Evolutionary conservation across 30 jellyfish, hydroid and myxozoan species (phyloP).

Genomic region (Pseudorhiza aurosa): DNA sequence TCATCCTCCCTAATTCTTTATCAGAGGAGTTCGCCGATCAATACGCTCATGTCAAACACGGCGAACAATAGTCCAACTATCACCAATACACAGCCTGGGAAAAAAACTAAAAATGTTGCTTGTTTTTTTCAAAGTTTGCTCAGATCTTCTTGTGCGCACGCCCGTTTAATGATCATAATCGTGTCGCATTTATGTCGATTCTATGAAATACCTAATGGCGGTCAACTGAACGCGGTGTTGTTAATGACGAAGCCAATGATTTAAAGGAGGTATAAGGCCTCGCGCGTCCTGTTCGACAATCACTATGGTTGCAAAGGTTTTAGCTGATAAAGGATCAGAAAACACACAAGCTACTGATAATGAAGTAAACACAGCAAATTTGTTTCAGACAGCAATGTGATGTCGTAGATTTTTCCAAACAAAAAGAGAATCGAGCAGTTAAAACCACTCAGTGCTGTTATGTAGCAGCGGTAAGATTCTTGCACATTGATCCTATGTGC

Average conservation of each 20-base stretch:
- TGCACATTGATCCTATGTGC: no score
- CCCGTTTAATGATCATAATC: neutral
- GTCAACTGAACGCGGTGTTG: neutral
- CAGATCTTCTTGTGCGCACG: neutral
- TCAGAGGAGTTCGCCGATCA: conserved; percentile 58
- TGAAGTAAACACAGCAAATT: neutral
- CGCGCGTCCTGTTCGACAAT: neutral
- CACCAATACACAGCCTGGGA: conserved; percentile 45
- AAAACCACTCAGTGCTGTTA: no score
- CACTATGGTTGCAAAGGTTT: neutral
- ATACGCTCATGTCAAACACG: conserved; percentile 46
- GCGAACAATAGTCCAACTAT: conserved; percentile 36
- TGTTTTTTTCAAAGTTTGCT: conserved; percentile 23
- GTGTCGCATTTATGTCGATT: conserved; percentile 10
- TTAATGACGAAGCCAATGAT: neutral
- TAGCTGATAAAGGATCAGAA: neutral
- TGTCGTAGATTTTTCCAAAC: neutral
- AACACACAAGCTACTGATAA: neutral
- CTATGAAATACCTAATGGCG: neutral
- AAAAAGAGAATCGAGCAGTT: no score
- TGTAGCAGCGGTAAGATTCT: no score
- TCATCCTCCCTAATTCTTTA: conserved; percentile 62
- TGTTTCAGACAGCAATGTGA: neutral
- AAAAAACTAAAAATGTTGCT: conserved; percentile 21
- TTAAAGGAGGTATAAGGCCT: neutral